Conservation (phyloP, 2,888 invertebrate genomes). For the Diarsia brunnea region DNA sequence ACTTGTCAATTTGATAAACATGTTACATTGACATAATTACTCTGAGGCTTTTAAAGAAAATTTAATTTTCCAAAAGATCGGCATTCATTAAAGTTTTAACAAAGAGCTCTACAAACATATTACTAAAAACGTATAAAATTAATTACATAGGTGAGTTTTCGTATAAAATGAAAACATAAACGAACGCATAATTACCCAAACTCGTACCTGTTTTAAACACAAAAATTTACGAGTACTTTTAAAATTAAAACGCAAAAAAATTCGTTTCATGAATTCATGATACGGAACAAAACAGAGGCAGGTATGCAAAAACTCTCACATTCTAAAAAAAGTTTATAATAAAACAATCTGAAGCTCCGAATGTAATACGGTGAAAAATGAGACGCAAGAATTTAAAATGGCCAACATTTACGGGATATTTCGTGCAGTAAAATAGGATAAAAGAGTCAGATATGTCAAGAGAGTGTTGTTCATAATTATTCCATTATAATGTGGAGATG, state of each 20-base stretch:
- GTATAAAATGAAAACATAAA: slow-evolving; percentile 56
- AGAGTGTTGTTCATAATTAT: slow-evolving; percentile 65
- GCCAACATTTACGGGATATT: slow-evolving; percentile 80
- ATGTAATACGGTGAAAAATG: slow-evolving; percentile 83
- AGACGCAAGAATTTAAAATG: slow-evolving; percentile 82
- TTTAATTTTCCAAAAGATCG: neutral
- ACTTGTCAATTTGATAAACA: slow-evolving; percentile 19
- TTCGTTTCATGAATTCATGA: slow-evolving; percentile 82
- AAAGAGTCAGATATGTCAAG: slow-evolving; percentile 60
- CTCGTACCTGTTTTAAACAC: slow-evolving; percentile 49
- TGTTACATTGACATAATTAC: slow-evolving; percentile 7
- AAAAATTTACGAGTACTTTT: slow-evolving; percentile 74
- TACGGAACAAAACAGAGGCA: slow-evolving; percentile 81
- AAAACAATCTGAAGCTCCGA: slow-evolving; percentile 83
- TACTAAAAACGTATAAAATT: slow-evolving; percentile 23
- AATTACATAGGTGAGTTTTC: slow-evolving; percentile 48
- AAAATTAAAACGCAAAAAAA: slow-evolving; percentile 76
- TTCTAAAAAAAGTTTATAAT: slow-evolving; percentile 82
- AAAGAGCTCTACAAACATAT: neutral
- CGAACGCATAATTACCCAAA: slow-evolving; percentile 50
- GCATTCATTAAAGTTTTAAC: slow-evolving; percentile 1
- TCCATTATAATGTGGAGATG: slow-evolving; percentile 50
- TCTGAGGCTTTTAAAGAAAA: neutral
- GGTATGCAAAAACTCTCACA: slow-evolving; percentile 81
- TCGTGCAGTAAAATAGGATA: slow-evolving; percentile 65